These are phyloP conservation scores for Trichonephila inaurata DNA, from an alignment of 1,140 invertebrate genomes.

Conservation along the genomic window DNA sequence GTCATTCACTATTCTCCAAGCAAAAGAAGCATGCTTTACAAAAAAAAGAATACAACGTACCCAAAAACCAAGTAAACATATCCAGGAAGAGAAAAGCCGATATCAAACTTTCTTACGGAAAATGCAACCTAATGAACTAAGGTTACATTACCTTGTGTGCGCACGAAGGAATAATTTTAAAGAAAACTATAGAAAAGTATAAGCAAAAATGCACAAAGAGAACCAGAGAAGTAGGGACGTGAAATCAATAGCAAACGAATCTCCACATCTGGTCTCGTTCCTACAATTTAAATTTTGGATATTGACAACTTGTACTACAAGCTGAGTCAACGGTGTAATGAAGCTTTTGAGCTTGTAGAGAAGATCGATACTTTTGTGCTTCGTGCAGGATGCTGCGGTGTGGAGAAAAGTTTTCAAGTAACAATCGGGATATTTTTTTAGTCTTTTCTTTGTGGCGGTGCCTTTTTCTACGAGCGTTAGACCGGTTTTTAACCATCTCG, in stretches of 20 bases:
- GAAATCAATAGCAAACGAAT: conserved; percentile 61
- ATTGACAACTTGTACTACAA: conserved; percentile 70
- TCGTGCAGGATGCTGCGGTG: not conserved
- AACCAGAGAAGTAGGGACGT: not conserved
- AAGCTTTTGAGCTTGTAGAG: conserved; percentile 30
- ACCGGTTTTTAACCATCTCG: no score
- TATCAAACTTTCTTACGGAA: conserved; percentile 22
- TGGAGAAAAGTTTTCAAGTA: not conserved
- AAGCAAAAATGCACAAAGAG: conserved; percentile 6
- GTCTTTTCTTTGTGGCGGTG: no score
- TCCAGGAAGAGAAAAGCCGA: not conserved
- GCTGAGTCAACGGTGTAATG: conserved; percentile 70
- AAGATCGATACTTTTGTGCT: not conserved
- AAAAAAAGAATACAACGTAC: not conserved
- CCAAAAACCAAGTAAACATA: not conserved
- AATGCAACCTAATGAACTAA: conserved; percentile 34
- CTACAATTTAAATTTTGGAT: conserved; percentile 75
- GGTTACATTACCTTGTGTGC: not conserved
- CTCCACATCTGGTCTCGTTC: conserved; percentile 72
- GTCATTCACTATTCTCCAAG: not conserved
- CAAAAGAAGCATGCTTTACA: not conserved
- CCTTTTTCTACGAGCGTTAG: no score
- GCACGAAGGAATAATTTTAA: conserved; percentile 30
- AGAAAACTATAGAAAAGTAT: not conserved
- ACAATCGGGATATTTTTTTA: not conserved